Conservation (phyloP, 1,140 invertebrate genomes). For the Bursaphelenchus mucronatus region DNA sequence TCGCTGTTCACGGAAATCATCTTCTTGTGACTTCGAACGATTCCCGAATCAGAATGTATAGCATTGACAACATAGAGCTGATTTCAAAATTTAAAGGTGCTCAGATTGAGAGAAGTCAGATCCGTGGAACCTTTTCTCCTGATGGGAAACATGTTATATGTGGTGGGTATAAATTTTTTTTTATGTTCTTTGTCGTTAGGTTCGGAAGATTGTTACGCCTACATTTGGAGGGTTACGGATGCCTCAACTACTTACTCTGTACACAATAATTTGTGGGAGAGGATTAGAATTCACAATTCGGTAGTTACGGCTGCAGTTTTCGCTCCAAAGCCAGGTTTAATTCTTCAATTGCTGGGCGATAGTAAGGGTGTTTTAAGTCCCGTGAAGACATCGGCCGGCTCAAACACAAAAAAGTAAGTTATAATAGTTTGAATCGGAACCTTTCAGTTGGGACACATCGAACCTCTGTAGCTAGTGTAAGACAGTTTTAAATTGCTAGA, state of each 20-base stretch:
- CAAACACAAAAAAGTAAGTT: too few species aligned
- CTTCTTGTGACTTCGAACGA: conserved; percentile 97
- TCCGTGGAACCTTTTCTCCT: conserved; percentile 88
- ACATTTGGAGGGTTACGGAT: conserved; percentile 50
- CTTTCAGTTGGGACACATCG: too few species aligned
- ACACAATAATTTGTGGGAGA: conserved; percentile 94
- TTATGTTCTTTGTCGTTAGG: conserved; percentile 61
- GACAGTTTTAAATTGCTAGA: too few species aligned
- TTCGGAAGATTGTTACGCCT: conserved; percentile 87
- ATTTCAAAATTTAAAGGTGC: conserved; percentile 93
- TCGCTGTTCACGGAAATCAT: conserved; percentile 67
- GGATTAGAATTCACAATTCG: conserved; percentile 72
- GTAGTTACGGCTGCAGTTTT: conserved; percentile 92
- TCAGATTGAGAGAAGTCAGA: conserved; percentile 90
- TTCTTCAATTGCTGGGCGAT: conserved; percentile 72
- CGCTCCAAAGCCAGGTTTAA: conserved; percentile 85
- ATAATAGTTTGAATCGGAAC: too few species aligned
- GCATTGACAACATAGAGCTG: conserved; percentile 86
- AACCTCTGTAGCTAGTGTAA: too few species aligned
- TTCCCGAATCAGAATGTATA: conserved; percentile 89
- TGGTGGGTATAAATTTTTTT: conserved; percentile 60
- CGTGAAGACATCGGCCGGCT: too few species aligned
- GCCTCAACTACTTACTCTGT: conserved; percentile 84
- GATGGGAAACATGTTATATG: conserved; percentile 94
- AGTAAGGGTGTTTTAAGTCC: conserved; percentile 18